Evolutionary conservation across 2,113 vertebrate genomes (phyloP).

Genomic region (Setophaga kirtlandii): DNA sequence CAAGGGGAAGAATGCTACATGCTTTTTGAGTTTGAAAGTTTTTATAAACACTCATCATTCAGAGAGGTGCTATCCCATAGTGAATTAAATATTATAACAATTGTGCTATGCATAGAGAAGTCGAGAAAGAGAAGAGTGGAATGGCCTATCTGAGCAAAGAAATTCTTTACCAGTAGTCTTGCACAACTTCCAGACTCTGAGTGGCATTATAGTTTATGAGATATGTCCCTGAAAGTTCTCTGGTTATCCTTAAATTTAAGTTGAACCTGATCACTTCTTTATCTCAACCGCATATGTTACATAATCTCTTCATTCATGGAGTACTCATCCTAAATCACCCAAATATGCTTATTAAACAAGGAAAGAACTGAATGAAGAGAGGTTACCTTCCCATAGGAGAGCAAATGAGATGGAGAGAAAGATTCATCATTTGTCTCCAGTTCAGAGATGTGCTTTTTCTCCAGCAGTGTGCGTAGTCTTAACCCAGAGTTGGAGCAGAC

Average conservation of each 20-base stretch:
- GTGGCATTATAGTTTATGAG: background rate
- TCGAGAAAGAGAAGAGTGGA: background rate
- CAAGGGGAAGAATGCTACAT: constrained; percentile 1
- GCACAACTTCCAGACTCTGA: background rate
- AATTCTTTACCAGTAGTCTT: background rate
- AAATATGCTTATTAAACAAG: background rate
- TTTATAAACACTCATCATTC: constrained; percentile 10
- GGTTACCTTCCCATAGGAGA: constrained; percentile 37
- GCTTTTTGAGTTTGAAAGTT: constrained; percentile 37
- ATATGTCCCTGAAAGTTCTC: background rate
- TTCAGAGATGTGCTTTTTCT: constrained; percentile 47
- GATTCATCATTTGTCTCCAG: background rate
- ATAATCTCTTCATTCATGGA: background rate
- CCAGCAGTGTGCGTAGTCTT: constrained; percentile 31
- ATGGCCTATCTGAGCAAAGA: background rate
- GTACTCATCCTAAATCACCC: background rate
- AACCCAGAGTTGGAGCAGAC: background rate
- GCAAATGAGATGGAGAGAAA: background rate
- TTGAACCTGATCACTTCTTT: background rate
- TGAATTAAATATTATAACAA: constrained; percentile 34
- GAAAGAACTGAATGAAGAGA: background rate
- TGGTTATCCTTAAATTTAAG: background rate
- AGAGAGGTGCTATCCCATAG: background rate
- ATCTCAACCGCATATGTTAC: background rate
- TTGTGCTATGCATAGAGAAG: background rate